phyloP scores from a whole-genome alignment of 2,113 vertebrate genomes.

The Holacanthus passer region DNA sequence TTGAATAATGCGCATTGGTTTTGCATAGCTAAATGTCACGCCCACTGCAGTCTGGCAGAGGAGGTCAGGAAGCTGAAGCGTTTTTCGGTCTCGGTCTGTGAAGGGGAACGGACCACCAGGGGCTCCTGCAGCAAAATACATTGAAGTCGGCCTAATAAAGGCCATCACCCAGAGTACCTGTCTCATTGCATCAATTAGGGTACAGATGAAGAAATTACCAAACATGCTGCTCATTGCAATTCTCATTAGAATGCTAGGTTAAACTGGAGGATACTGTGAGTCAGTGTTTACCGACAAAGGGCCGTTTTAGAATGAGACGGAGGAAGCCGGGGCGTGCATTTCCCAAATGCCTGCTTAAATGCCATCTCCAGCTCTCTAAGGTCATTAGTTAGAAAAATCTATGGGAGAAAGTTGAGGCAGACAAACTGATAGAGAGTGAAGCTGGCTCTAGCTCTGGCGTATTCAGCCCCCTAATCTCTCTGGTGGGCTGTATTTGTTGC shows the following conservation, averaged over 20 bases:
- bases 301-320: conserved; percentile 48
- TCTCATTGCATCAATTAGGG: conserved; percentile 62
- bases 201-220: conserved; percentile 40
- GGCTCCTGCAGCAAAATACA: conserved; percentile 49
- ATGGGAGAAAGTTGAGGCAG: conserved; percentile 71
- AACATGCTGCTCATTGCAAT: conserved; percentile 45
- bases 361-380: conserved; percentile 74
- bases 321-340: conserved; percentile 14
- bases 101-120: conserved; percentile 58
- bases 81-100: conserved; percentile 34
- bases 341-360: conserved; percentile 73
- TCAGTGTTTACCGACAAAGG: conserved; percentile 64
- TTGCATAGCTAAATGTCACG: conserved; percentile 85
- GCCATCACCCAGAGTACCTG: conserved; percentile 59
- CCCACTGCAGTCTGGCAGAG: conserved; percentile 67
- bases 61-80: conserved; percentile 40
- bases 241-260: conserved; percentile 60
- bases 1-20: conserved; percentile 78
- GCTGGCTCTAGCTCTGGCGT: conserved; percentile 54
- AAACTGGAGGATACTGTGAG: conserved; percentile 47
- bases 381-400: conserved; percentile 75
- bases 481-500: conserved; percentile 73
- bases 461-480: conserved; percentile 75
- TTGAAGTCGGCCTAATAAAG: conserved; percentile 53
- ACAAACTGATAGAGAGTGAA: conserved; percentile 63